These are phyloP conservation scores for Dissostichus mawsoni DNA, from an alignment of 2,113 vertebrate genomes.

Conservation along the genomic window DNA sequence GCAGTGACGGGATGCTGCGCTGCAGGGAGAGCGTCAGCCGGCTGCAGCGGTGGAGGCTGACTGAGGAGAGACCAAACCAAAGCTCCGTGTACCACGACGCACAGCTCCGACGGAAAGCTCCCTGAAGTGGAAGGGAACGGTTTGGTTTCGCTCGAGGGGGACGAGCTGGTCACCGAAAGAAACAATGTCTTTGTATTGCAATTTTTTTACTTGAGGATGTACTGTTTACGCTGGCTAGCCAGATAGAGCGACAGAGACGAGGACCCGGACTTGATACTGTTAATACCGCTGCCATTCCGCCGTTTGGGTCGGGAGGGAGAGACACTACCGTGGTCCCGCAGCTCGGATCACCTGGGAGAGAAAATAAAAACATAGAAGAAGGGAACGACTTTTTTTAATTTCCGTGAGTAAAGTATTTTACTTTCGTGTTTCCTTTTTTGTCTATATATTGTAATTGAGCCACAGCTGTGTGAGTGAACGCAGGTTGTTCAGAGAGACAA, in stretches of 20 bases:
- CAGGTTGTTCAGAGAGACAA: conserved; percentile 34
- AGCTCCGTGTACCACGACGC: conserved; percentile 56
- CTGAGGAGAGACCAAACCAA: conserved; percentile 38
- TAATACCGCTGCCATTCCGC: conserved; percentile 42
- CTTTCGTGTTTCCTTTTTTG: neutral
- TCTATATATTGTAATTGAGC: neutral
- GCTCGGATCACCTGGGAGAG: neutral
- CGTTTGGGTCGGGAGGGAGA: conserved; percentile 41
- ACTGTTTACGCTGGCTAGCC: conserved; percentile 42
- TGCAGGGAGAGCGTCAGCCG: conserved; percentile 62
- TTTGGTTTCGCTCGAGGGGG: neutral
- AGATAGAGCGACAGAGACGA: conserved; percentile 40
- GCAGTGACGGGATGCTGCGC: conserved; percentile 64
- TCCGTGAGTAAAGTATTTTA: conserved; percentile 54
- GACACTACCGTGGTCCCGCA: conserved; percentile 18
- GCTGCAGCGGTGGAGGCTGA: conserved; percentile 62
- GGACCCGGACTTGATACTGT: conserved; percentile 60
- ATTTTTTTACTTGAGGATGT: conserved; percentile 44
- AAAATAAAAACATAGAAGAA: neutral
- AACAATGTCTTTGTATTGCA: neutral
- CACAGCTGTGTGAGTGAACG: neutral
- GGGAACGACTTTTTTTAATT: conserved; percentile 35
- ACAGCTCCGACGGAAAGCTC: conserved; percentile 34
- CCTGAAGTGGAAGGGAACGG: conserved; percentile 20
- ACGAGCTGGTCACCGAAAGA: conserved; percentile 5